Percentiles rank a stretch among this genome's conserved stretches.
Conservation (phyloP, 2,113 vertebrate species). For the Oenanthe oenanthe region DNA sequence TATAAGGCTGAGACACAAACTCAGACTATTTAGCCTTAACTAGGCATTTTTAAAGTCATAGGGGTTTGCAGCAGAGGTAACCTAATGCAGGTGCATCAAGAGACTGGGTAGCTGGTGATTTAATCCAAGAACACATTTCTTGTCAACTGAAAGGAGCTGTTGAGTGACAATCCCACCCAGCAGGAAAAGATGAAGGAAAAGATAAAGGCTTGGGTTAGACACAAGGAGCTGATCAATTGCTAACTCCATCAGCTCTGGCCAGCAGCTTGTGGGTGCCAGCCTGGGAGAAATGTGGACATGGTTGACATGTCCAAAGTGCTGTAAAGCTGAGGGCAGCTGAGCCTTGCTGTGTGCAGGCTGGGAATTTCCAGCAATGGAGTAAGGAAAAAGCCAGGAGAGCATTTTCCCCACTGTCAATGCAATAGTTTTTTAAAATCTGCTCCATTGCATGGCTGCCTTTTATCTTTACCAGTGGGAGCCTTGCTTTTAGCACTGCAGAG, state of each 20-base stretch:
- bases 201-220: neutral
- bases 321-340: neutral
- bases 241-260: neutral
- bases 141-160: neutral
- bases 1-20: neutral
- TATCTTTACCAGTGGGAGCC: neutral
- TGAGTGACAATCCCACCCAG: neutral
- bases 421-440: neutral
- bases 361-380: neutral
- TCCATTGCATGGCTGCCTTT: neutral
- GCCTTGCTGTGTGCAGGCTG: neutral
- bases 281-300: neutral
- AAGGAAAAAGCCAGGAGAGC: neutral
- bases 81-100: no score
- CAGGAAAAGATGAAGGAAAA: neutral
- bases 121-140: neutral
- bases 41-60: neutral
- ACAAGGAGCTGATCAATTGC: rapidly evolving
- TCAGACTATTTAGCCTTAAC: neutral
- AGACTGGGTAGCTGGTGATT: neutral
- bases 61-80: neutral
- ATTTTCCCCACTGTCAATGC: neutral
- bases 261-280: neutral
- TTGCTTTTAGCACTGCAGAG: neutral
- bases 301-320: neutral